Conservation (phyloP, 2,888 invertebrate genomes). For the Mylabris sibirica region DNA sequence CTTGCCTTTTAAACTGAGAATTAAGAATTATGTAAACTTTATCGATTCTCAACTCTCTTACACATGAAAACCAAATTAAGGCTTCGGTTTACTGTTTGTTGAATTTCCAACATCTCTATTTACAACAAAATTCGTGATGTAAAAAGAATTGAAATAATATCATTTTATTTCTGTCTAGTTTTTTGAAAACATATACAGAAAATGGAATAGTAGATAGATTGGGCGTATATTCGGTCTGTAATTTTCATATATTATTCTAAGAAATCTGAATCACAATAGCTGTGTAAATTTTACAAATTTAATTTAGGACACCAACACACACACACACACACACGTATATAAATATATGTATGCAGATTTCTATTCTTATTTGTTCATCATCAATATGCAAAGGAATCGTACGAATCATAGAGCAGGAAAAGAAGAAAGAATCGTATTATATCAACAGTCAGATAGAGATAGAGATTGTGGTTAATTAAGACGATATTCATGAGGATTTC, state of each 20-base stretch:
- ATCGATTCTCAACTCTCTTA: no score
- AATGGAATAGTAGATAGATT: neutral
- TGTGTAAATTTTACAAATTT: constrained; percentile 5
- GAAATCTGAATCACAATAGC: constrained; percentile 9
- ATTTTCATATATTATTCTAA: constrained; percentile 4
- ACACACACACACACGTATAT: neutral
- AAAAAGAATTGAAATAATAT: neutral
- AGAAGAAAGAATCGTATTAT: neutral
- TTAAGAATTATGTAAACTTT: no score
- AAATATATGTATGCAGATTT: neutral
- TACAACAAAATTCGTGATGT: no score
- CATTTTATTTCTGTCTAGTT: neutral
- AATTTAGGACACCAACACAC: neutral
- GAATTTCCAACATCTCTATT: no score
- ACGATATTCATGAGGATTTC: neutral
- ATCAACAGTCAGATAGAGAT: neutral
- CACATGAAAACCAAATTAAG: no score
- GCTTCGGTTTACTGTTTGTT: no score
- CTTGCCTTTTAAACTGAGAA: no score
- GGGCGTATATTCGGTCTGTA: neutral
- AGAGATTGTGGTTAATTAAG: neutral
- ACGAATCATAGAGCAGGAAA: neutral
- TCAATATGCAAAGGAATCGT: no score
- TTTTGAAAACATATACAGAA: neutral
- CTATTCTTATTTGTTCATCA: no score